Evolutionary conservation across 64 coral and sea anemone species (phyloP).

Genomic region (Orbicella faveolata): DNA sequence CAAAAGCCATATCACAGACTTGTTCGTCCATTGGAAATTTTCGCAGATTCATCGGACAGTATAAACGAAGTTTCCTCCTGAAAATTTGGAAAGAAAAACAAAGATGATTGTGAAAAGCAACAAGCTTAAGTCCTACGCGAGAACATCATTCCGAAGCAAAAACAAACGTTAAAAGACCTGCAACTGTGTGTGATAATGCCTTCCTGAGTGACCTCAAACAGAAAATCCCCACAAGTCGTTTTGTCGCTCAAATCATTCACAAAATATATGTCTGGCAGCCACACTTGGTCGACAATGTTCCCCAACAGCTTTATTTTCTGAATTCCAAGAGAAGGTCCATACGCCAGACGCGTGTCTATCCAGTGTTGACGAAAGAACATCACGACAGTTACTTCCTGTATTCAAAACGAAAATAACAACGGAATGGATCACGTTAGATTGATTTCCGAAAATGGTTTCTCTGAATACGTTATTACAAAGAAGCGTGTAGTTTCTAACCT

Average conservation of each 20-base stretch:
- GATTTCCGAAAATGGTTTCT: too few relatives aligned
- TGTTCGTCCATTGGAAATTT: conserved; percentile 31
- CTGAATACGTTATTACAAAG: too few relatives aligned
- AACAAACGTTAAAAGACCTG: conserved; percentile 3
- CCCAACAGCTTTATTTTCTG: conserved; percentile 2
- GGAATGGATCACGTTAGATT: too few relatives aligned
- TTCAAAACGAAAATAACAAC: neutral
- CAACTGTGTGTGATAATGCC: conserved; percentile 25
- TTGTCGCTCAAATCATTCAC: conserved; percentile 45
- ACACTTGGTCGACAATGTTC: conserved; percentile 47
- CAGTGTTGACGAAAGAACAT: conserved; percentile 62
- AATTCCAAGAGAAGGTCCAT: neutral
- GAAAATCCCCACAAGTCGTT: conserved; percentile 5
- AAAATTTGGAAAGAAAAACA: neutral
- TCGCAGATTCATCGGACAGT: conserved; percentile 17
- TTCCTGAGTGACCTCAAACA: conserved; percentile 24
- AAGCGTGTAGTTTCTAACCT: too few relatives aligned
- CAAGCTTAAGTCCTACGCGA: too few relatives aligned
- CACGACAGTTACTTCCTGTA: conserved; percentile 46
- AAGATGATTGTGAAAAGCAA: neutral
- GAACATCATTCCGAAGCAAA: too few relatives aligned
- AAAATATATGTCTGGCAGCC: conserved; percentile 62
- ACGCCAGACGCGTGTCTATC: conserved; percentile 57
- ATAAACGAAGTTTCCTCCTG: neutral
- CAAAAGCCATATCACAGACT: conserved; percentile 17